These are phyloP conservation scores for Labia minor DNA, from an alignment of 2,888 invertebrate genomes.

Conservation along the genomic window DNA sequence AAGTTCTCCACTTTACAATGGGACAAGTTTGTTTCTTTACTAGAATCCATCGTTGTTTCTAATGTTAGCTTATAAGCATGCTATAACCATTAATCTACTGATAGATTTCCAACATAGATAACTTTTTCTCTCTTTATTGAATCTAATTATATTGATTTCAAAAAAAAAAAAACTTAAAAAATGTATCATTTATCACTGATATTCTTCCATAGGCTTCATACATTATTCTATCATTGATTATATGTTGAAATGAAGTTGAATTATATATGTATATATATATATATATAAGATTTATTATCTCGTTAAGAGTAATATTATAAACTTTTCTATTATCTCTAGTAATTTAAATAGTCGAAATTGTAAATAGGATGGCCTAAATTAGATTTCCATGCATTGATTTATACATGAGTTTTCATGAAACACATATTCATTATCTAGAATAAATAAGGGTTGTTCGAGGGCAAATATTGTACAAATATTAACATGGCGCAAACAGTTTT, in stretches of 20 bases:
- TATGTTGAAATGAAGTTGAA: too few species aligned
- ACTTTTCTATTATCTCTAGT: neutral
- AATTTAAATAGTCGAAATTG: neutral
- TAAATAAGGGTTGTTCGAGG: neutral
- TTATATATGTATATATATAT: too few species aligned
- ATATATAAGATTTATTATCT: too few species aligned
- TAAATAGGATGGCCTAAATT: neutral
- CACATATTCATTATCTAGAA: constrained; percentile 7
- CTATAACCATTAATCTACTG: neutral
- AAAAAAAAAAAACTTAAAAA: too few species aligned
- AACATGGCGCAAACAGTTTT: neutral
- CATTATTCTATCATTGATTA: too few species aligned
- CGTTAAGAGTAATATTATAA: too few species aligned
- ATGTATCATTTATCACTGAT: too few species aligned
- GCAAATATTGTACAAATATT: constrained; percentile 13
- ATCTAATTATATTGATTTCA: too few species aligned
- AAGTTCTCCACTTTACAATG: neutral
- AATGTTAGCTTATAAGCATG: neutral
- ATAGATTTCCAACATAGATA: neutral
- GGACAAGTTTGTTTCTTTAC: constrained; percentile 13
- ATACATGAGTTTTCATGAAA: constrained; percentile 4
- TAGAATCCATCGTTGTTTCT: neutral
- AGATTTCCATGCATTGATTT: neutral
- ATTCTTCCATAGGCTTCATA: too few species aligned
- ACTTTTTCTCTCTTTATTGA: neutral